phyloP scores from a whole-genome alignment of 2,113 vertebrate genomes.

The Antechinus flavipes region DNA sequence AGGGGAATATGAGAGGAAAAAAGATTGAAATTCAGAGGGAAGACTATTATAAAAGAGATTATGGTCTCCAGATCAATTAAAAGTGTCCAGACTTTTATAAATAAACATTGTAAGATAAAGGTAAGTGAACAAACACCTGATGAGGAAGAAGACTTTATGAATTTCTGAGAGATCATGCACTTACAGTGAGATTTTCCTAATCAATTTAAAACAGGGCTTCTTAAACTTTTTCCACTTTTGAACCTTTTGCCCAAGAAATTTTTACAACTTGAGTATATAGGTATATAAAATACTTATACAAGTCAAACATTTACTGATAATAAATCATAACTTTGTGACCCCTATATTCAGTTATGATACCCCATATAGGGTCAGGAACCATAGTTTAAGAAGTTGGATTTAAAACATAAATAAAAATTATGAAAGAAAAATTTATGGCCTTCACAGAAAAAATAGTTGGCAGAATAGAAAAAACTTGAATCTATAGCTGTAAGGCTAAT shows the following conservation, averaged over 20 bases:
- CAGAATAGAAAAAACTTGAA: not conserved
- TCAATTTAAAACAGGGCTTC: not conserved
- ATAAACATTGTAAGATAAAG: not conserved
- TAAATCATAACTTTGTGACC: no score
- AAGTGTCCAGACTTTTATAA: not conserved
- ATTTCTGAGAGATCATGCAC: not conserved
- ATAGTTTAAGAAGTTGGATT: no score
- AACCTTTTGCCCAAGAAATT: no score
- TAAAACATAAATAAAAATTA: not conserved
- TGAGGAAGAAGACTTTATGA: not conserved
- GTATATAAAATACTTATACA: no score
- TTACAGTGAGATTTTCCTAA: not conserved
- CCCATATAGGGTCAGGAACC: no score
- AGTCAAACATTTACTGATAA: no score
- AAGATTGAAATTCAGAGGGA: not conserved
- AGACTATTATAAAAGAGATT: not conserved
- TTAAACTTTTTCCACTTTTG: no score
- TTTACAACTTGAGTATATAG: no score
- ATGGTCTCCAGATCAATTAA: not conserved
- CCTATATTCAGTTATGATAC: no score
- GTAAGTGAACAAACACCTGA: no score
- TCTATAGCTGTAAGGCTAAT: not conserved
- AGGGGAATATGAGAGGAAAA: not conserved
- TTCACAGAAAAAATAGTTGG: not conserved
- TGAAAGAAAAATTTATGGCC: not conserved